Percentiles rank a stretch among this genome's conserved stretches.
Evolutionary conservation across 2,888 invertebrate species (phyloP).

Genomic region (Cerastoderma edule): DNA sequence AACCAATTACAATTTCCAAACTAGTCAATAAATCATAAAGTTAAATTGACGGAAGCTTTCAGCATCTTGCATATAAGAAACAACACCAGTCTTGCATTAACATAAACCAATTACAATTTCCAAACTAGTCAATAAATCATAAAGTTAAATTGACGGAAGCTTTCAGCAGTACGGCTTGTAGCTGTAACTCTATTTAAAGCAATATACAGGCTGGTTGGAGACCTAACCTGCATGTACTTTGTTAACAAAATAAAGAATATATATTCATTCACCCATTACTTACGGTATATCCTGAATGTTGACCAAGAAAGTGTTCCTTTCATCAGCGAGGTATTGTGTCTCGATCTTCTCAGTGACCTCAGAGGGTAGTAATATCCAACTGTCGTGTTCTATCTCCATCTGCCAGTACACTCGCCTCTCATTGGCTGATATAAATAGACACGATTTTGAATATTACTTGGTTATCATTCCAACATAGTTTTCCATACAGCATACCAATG

Average conservation of each 20-base stretch:
- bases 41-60: neutral
- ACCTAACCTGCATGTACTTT: too few relatives aligned
- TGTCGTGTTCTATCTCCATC: neutral
- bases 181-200: neutral
- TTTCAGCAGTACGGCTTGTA: neutral
- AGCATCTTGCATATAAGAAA: neutral
- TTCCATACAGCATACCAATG: too few relatives aligned
- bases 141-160: constrained; percentile 5
- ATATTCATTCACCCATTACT: neutral
- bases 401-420: constrained; percentile 3
- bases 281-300: constrained; percentile 7
- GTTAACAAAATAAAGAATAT: neutral
- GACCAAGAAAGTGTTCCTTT: constrained; percentile 2
- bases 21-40: neutral
- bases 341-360: constrained; percentile 5
- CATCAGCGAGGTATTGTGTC: neutral
- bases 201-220: too few relatives aligned
- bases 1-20: neutral
- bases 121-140: neutral
- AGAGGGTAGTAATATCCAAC: neutral
- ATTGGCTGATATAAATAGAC: neutral
- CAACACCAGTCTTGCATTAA: neutral
- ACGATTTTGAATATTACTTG: neutral
- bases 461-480: too few relatives aligned
- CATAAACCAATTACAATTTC: neutral